A percentile compares a stretch with the other conserved stretches of the same genome.
Evolutionary conservation across 1,140 invertebrate species (phyloP).

Genomic region (Heterodera schachtii): DNA sequence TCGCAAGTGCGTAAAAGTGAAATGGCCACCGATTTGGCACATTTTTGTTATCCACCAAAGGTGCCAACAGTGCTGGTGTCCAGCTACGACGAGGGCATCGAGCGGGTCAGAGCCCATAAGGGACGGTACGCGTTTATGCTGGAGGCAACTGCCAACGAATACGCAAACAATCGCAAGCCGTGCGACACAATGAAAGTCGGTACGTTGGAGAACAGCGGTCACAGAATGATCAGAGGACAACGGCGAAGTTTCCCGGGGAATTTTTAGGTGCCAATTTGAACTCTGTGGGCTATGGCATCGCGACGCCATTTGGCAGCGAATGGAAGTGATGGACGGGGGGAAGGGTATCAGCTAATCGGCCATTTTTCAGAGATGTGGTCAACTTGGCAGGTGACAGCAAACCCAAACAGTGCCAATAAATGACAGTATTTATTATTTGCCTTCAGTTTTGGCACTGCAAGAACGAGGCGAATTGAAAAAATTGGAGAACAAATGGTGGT

Average conservation of each 20-base stretch:
- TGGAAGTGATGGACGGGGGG: constrained; percentile 56
- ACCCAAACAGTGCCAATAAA: background rate
- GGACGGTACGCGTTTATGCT: constrained; percentile 89
- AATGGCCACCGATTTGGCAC: too few species aligned
- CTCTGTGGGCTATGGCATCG: constrained; percentile 65
- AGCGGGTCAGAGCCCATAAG: constrained; percentile 79
- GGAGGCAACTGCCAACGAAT: constrained; percentile 91
- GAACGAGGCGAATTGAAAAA: constrained; percentile 88
- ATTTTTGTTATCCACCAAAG: constrained; percentile 16
- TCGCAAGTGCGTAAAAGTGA: constrained; percentile 72
- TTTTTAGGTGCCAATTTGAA: constrained; percentile 65
- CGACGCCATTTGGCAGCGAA: constrained; percentile 64
- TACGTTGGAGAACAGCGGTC: background rate
- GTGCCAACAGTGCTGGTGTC: constrained; percentile 73
- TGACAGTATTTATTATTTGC: constrained; percentile 73
- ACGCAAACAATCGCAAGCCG: constrained; percentile 82
- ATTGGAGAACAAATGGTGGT: constrained; percentile 91
- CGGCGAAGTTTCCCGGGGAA: too few species aligned
- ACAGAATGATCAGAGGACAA: too few species aligned
- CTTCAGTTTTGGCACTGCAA: constrained; percentile 79
- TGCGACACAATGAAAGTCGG: constrained; percentile 95
- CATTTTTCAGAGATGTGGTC: constrained; percentile 18
- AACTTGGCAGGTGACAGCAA: constrained; percentile 8
- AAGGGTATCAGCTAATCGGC: background rate
- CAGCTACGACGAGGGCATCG: constrained; percentile 82